Base-by-base conservation (phyloP, 2,797 vertebrate species). In the Trematomus bernacchii region DNA sequence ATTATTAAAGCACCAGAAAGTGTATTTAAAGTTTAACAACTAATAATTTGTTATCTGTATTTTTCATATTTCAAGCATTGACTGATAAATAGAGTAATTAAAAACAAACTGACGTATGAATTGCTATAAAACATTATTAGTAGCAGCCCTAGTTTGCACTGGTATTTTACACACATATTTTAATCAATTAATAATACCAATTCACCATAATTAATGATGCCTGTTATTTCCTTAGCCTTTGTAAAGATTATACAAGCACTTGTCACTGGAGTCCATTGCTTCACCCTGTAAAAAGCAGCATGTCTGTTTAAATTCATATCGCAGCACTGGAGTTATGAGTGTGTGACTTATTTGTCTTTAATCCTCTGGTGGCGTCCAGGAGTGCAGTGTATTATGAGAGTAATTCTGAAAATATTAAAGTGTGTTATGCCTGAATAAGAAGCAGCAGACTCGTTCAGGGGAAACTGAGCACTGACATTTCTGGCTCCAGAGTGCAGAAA, bases 371-470 rank as follows among this genome's bases (percentile, higher is more conserved):
- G 80, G 76, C 46, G 51, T 61, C 44, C 52, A 33, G 71, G 55
- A 74, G 63, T 52, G 33, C 61, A 53, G 43, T 51, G 66, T 69
- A 58, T 80, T 60, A 83, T 78, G 71, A 79, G 79, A 55, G 60
- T 55, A 64, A 80, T 85, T 79, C 74, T 50, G 52, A 74, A 77
- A 69, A 80, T 71, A 85, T 88, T 75, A 81, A 83, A 82, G 83
- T 82, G 82, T 72, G 66, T 82, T 78, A 75, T 76, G 54, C 52
- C 69, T 82, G 79, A 80, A 80, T 87, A 59, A 75, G 76, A 80
- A 81, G 76, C 37, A 52, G 76, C 58, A 27, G 77, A 84, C 40
- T 80, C 82, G 53, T 67, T 77, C 67, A 37, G 71, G 48, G 48
- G 66, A 79, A 50, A 62, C 33, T 33, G 30, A 6, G 40, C 47